Percentiles rank a stretch among this genome's conserved stretches.
Evolutionary conservation across 2,113 vertebrate species (phyloP).

Genomic region (Dolichallabes microphthalmus): DNA sequence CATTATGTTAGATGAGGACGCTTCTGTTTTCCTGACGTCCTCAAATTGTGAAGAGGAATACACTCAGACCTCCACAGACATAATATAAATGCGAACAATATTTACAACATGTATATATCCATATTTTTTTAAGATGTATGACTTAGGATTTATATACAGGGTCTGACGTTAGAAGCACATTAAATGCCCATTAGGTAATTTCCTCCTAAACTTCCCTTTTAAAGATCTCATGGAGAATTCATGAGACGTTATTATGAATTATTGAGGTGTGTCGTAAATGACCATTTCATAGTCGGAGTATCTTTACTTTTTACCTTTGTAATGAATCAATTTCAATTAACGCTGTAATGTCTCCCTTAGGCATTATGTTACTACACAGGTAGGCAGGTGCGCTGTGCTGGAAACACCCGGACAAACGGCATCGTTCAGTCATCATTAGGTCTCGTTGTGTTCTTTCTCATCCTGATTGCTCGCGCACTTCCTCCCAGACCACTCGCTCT

Average conservation of each 20-base stretch:
- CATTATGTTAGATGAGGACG: not conserved
- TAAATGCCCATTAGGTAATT: conserved; percentile 48
- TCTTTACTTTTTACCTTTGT: conserved; percentile 39
- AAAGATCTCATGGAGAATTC: conserved; percentile 39
- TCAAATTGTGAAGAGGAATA: not conserved
- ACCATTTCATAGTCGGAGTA: conserved; percentile 33
- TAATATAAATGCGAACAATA: not conserved
- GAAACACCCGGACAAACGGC: conserved; percentile 42
- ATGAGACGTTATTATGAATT: conserved; percentile 46
- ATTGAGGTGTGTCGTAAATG: conserved; percentile 50
- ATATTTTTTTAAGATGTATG: not conserved
- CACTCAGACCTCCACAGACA: not conserved
- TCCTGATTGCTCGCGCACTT: conserved; percentile 27
- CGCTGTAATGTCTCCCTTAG: conserved; percentile 39
- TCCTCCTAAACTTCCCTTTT: conserved; percentile 48
- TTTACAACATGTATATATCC: not conserved
- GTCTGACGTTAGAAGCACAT: conserved; percentile 30
- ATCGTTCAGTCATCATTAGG: conserved; percentile 30
- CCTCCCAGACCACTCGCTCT: conserved; percentile 46
- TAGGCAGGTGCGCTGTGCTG: conserved; percentile 38
- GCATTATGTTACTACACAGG: conserved; percentile 29
- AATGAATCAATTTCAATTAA: conserved; percentile 50
- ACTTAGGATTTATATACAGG: conserved; percentile 6
- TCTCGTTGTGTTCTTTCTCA: not conserved
- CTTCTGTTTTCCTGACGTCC: not conserved